phyloP scores from a whole-genome alignment of 2,797 vertebrate species.

The Vireo griseus region DNA sequence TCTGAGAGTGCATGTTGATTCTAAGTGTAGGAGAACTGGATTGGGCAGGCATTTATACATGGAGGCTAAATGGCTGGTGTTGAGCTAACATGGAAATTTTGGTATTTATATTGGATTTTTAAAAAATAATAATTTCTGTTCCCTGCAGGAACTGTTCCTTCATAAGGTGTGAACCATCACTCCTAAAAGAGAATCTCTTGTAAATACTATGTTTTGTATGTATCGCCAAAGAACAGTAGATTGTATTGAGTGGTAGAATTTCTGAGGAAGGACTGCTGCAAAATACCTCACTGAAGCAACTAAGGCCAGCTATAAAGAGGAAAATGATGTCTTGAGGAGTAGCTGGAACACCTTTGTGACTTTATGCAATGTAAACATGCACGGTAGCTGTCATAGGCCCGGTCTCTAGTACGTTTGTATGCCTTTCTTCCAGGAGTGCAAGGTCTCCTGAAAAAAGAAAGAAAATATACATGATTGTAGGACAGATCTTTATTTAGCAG shows the following conservation, averaged over 20 bases:
- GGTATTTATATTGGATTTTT: background rate
- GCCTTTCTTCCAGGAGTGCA: background rate
- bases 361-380: background rate
- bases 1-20: background rate
- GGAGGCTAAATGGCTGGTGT: background rate
- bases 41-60: background rate
- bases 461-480: background rate
- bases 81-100: background rate
- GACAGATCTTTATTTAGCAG: background rate
- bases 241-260: background rate
- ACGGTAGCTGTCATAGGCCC: background rate
- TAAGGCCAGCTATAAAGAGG: background rate
- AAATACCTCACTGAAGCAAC: background rate
- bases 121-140: background rate
- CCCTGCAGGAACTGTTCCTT: background rate
- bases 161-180: background rate
- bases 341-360: background rate
- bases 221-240: background rate
- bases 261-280: background rate
- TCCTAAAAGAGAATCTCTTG: background rate
- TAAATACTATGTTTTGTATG: background rate
- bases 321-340: background rate
- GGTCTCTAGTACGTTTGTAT: background rate
- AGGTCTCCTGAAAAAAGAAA: background rate
- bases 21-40: background rate